phyloP scores from a whole-genome alignment of 2,797 vertebrate genomes.

The Champsocephalus esox region DNA sequence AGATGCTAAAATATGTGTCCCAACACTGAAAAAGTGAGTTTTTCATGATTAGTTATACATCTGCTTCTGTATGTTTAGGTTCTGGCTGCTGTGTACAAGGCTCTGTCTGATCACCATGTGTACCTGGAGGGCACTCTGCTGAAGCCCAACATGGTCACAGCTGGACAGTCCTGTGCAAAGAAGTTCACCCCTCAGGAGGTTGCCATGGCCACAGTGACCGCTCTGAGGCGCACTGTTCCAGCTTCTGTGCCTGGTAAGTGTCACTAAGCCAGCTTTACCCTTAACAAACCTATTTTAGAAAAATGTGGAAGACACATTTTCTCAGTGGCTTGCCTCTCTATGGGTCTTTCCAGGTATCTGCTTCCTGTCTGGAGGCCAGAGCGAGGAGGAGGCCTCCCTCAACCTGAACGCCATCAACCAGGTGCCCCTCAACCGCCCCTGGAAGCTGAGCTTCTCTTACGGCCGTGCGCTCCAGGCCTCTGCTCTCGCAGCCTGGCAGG shows the following conservation, averaged over 20 bases:
- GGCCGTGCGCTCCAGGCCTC: slow-evolving; percentile 97
- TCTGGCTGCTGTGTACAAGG: slow-evolving; percentile 95
- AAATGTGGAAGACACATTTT: fast-evolving
- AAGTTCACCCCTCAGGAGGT: slow-evolving; percentile 94
- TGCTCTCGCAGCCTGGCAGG: slow-evolving; percentile 92
- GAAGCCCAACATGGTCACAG: slow-evolving; percentile 97
- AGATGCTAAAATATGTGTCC: no score
- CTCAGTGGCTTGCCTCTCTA: neutral
- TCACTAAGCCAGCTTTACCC: neutral
- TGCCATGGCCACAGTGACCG: slow-evolving; percentile 92
- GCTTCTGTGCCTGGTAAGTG: slow-evolving; percentile 92
- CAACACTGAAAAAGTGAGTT: no score
- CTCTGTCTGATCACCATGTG: slow-evolving; percentile 95
- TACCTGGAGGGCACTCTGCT: slow-evolving; percentile 96
- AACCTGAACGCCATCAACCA: slow-evolving; percentile 97
- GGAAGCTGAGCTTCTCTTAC: slow-evolving; percentile 97
- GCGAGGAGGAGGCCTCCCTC: slow-evolving; percentile 96
- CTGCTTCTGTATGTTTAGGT: slow-evolving; percentile 81
- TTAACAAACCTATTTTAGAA: neutral
- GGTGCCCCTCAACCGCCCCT: slow-evolving; percentile 89
- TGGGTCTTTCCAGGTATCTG: slow-evolving; percentile 88
- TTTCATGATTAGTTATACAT: neutral
- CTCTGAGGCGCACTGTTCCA: slow-evolving; percentile 93
- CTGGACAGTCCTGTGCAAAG: slow-evolving; percentile 92
- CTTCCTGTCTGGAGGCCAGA: slow-evolving; percentile 98